A percentile compares a stretch with the other conserved stretches of the same genome.
Conservation (phyloP, 35 echinoderm and acorn worm genomes). For the Diadema setosum region DNA sequence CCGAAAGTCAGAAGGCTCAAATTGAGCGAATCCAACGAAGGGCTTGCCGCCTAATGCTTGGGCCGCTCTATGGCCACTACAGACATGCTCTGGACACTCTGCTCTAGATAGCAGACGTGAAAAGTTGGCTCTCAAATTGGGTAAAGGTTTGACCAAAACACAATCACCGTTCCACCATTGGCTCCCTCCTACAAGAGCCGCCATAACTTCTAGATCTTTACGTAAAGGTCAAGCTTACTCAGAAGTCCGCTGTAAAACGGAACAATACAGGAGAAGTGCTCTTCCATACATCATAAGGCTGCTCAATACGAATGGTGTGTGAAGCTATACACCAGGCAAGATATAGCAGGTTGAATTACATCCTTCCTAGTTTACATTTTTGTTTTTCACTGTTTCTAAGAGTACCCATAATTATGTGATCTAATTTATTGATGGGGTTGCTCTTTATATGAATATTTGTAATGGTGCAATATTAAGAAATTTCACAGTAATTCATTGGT, state of each 20-base stretch:
- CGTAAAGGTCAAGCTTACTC: too few relatives aligned
- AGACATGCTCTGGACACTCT: neutral
- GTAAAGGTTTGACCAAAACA: neutral
- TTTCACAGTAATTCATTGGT: too few relatives aligned
- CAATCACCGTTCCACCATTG: neutral
- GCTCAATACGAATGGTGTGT: too few relatives aligned
- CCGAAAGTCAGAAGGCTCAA: neutral
- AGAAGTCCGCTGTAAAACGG: neutral
- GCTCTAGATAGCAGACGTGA: neutral
- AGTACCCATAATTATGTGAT: too few relatives aligned
- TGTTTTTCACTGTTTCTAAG: too few relatives aligned
- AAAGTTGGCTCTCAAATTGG: neutral
- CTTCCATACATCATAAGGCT: neutral
- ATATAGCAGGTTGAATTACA: too few relatives aligned
- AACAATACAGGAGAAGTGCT: neutral
- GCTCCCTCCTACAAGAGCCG: neutral
- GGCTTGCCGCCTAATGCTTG: constrained; percentile 22
- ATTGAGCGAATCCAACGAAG: constrained; percentile 44
- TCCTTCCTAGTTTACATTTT: too few relatives aligned
- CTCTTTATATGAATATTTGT: too few relatives aligned
- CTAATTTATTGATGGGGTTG: too few relatives aligned
- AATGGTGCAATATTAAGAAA: too few relatives aligned
- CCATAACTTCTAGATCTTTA: neutral
- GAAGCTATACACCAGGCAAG: too few relatives aligned
- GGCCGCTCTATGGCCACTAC: neutral